Percentiles rank a stretch among this genome's conserved stretches.
Evolutionary conservation across 2,113 vertebrate genomes (phyloP).

Genomic region (Equus przewalskii): DNA sequence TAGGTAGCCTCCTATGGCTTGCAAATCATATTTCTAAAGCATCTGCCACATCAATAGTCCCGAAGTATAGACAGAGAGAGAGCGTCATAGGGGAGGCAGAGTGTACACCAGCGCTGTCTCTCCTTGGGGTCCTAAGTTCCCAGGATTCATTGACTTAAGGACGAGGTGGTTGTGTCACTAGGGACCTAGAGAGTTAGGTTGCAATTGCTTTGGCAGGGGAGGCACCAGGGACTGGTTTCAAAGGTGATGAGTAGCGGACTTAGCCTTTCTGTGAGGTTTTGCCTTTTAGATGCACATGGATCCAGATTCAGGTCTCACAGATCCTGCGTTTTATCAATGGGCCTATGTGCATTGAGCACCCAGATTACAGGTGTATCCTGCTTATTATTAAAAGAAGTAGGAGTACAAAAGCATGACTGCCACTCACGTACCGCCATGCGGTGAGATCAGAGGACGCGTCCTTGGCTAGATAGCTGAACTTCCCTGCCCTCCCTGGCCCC

Average conservation of each 20-base stretch:
- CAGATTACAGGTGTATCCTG: not conserved
- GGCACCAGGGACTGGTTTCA: not conserved
- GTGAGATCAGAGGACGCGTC: not conserved
- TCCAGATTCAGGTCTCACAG: not conserved
- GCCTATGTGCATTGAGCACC: not conserved
- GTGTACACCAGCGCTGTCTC: not conserved
- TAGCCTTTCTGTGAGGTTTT: not conserved
- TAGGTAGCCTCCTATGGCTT: not conserved
- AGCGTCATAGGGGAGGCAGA: not conserved
- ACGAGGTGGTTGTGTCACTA: not conserved
- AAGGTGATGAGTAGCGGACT: not conserved
- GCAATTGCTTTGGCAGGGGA: not conserved
- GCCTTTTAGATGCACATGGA: not conserved
- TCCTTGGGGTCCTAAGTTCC: not conserved
- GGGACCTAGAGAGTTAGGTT: not conserved
- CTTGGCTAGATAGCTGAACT: not conserved
- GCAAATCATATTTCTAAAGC: not conserved
- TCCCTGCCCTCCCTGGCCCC: not conserved
- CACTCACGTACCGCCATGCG: not conserved
- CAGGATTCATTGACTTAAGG: not conserved
- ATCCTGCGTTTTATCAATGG: not conserved
- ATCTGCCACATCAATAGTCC: not conserved
- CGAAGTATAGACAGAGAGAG: not conserved
- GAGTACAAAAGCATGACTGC: not conserved
- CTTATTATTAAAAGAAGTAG: not conserved